Percentiles rank a stretch among this genome's conserved stretches.
Conservation (phyloP, 2,888 invertebrate genomes). For the Atrina japonica region DNA sequence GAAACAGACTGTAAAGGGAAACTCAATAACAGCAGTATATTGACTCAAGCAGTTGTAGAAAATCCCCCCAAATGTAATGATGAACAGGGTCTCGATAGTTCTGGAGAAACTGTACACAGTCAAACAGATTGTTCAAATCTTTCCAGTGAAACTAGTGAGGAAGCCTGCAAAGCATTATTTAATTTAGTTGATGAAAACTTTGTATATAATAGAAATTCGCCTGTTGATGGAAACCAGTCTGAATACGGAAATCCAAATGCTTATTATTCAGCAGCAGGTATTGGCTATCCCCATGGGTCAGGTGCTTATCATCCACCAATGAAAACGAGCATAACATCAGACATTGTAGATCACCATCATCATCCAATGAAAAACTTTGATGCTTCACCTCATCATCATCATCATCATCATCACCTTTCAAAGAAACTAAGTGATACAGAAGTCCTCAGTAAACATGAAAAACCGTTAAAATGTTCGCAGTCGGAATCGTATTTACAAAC, state of each 20-base stretch:
- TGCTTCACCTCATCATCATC: conserved; percentile 14
- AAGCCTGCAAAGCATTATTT: not conserved
- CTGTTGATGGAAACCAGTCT: conserved; percentile 66
- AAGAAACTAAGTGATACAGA: conserved; percentile 9
- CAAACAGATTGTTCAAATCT: conserved; percentile 1
- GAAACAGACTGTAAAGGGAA: not conserved
- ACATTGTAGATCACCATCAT: conserved; percentile 2
- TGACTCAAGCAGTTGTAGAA: conserved; percentile 20
- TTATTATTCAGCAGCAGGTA: conserved; percentile 71
- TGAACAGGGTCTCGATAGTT: not conserved
- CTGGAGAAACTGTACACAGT: conserved; percentile 5
- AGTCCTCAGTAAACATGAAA: conserved; percentile 7
- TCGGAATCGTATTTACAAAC: conserved; percentile 61
- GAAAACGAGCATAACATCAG: conserved; percentile 9
- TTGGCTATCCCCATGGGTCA: conserved; percentile 71
- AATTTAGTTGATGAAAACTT: not conserved
- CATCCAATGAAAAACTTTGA: conserved; percentile 28
- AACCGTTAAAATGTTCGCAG: conserved; percentile 59
- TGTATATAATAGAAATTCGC: conserved; percentile 61
- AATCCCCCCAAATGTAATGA: conserved; percentile 6
- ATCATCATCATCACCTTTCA: conserved; percentile 10
- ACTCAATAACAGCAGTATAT: not conserved
- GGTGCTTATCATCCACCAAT: conserved; percentile 60
- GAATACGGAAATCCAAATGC: conserved; percentile 70
- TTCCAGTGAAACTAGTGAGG: not conserved